Base-by-base conservation (phyloP, 2,113 vertebrate species). In the Rhipidura dahli region DNA sequence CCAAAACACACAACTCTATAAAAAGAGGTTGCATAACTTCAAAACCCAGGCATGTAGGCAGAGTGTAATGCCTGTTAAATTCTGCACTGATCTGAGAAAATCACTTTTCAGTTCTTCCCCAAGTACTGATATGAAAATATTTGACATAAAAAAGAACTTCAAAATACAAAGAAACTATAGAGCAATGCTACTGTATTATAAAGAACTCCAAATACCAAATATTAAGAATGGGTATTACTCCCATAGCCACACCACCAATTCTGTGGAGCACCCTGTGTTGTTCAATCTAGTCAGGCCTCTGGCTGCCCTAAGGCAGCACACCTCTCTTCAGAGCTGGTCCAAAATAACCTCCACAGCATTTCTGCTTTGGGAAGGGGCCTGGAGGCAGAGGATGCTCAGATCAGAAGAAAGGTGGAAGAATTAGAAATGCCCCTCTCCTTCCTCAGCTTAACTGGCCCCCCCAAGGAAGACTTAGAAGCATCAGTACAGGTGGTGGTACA, bases 1-100 rank as follows among this genome's bases (percentile, higher is more conserved):
- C 44, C 63, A 91, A 57, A 90, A 93, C 37, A 82, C 12, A 64
- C 10, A 86, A 90, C 73, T 90, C 94, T 89, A 83, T 87, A 92
- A 88, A 96, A 96, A 94, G 76, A 90, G 72, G 44, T 63, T 96
- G 90, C 76, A 11, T 93, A 96, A 96, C 79, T 93, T 90, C 61
- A 37, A 92, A 90, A 92, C 8, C 65, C 50, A 82, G 39, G 92
- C 61, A 82, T 22, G 90, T 89, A 94, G 92, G 96, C 83, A 87
- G 92, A 87, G 86, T 68, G 86, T 57, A 96, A 83, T 53, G 86
- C 66, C 82, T 75, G 69, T 75, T 90, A 95, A 87, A 94, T 90
- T 93, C 69, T 84, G 64, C 69, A 60, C 76, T 13, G 6, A 87
- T 93, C 40, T 92, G 68, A 61, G 60, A 93, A 90, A 93, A 90